phyloP scores from a whole-genome alignment of 1,140 invertebrate genomes.

The Colletes gigas region DNA sequence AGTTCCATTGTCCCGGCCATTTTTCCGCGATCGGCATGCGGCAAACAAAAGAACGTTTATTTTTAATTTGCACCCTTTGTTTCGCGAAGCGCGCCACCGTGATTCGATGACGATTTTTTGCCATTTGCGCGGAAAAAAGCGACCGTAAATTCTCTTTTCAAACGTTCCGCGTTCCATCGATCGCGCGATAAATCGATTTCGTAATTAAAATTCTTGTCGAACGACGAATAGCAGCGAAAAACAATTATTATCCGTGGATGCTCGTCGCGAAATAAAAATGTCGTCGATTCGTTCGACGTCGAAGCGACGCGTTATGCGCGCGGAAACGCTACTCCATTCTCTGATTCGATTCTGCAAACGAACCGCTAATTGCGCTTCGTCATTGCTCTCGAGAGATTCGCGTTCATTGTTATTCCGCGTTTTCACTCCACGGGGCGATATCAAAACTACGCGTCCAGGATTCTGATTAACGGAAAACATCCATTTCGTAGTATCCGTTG shows the following conservation, averaged over 20 bases:
- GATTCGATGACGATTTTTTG: conserved; percentile 1
- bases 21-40: no score
- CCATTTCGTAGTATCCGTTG: no score
- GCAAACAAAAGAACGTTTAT: no score
- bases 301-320: neutral
- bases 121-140: neutral
- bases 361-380: conserved; percentile 19
- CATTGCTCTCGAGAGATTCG: neutral
- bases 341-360: conserved; percentile 14
- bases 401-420: neutral
- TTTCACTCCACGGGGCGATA: neutral
- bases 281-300: neutral
- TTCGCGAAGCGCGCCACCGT: neutral
- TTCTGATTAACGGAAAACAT: no score
- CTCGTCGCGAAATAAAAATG: neutral
- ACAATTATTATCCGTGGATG: neutral
- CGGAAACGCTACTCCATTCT: neutral
- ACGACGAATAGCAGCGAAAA: neutral
- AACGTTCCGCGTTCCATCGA: neutral
- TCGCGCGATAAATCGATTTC: conserved; percentile 1
- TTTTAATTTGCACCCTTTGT: no score
- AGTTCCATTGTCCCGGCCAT: no score
- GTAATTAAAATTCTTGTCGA: conserved; percentile 12
- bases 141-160: neutral
- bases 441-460: no score